Conservation (phyloP, 2,797 vertebrate species). For the Micrastur ruficollis region DNA sequence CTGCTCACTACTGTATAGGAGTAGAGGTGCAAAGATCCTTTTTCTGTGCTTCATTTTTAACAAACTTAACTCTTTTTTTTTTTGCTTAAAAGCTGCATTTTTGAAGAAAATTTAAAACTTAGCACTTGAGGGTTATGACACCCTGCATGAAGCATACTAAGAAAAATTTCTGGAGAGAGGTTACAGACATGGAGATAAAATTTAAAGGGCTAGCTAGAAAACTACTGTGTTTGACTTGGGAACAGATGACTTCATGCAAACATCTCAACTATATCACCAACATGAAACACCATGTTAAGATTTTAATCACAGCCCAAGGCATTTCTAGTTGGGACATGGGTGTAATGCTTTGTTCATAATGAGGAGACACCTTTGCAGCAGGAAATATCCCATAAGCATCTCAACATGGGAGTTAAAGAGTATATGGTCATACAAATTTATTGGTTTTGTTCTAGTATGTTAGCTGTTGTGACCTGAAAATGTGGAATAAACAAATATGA, state of each 20-base stretch:
- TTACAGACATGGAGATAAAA: constrained; percentile 1
- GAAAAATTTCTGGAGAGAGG: neutral
- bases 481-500: constrained; percentile 34
- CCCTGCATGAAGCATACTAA: neutral
- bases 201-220: constrained; percentile 8
- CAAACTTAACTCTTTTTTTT: neutral
- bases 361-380: constrained; percentile 7
- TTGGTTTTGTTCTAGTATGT: neutral
- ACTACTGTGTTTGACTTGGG: neutral
- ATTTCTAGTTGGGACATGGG: neutral
- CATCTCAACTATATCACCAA: neutral
- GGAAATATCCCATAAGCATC: neutral
- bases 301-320: neutral
- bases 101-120: constrained; percentile 6
- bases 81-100: neutral
- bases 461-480: neutral
- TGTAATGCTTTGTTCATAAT: constrained; percentile 13
- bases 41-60: constrained; percentile 16
- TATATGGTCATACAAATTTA: neutral
- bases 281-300: neutral
- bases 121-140: neutral
- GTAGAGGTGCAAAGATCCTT: neutral
- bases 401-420: neutral
- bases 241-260: constrained; percentile 9
- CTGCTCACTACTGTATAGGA: neutral